Base-by-base conservation (phyloP, 1,140 invertebrate species). In the Drosophila albomicans region DNA sequence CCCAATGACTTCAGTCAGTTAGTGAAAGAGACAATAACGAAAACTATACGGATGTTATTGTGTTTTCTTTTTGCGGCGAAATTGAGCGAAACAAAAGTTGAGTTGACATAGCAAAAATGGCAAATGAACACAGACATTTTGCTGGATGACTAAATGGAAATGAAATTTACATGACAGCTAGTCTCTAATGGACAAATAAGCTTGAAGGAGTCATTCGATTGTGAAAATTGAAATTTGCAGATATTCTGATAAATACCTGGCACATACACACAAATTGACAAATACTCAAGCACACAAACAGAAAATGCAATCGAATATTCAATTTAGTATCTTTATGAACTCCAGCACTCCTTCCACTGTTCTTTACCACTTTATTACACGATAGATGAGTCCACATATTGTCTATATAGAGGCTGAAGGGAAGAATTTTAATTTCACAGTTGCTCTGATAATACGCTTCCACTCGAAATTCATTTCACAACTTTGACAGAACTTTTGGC, bases 371-470 rank as follows among this genome's bases (percentile, higher is more conserved):
- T 52, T 61, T 38, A 49, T 35, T 2, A n/a, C 52, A 3, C n/a
- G 10, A 2, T 13, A 16, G 38, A 28, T 25, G 6, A 13, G 10
- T 41, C 30, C 35, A 8, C 35, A 38, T 38, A 8, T 38, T 38
- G 7, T 3, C 35, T 11, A 38, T 3, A 7, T 25, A 48, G 25
- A 66, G 45, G 13, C 41, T 30, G 30, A 57, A 70, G 68, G 49
- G 67, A 87, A 71, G 65, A 76, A 74, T 86, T 86, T 78, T 77
- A 88, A 87, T 87, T 87, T 88, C 73, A 87, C 73, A 87, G 88
- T 87, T 82, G 72, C 79, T 25, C 20, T 82, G 84, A 87, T 87
- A 82, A 87, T 88, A 66, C 67, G 48, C 30, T 49, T 79, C 54
- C 66, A 59, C 69, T 77, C 63, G 78, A 67, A 75, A 82, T 82